phyloP scores from a whole-genome alignment of 2,888 invertebrate species.

The Mythimna lalbum region DNA sequence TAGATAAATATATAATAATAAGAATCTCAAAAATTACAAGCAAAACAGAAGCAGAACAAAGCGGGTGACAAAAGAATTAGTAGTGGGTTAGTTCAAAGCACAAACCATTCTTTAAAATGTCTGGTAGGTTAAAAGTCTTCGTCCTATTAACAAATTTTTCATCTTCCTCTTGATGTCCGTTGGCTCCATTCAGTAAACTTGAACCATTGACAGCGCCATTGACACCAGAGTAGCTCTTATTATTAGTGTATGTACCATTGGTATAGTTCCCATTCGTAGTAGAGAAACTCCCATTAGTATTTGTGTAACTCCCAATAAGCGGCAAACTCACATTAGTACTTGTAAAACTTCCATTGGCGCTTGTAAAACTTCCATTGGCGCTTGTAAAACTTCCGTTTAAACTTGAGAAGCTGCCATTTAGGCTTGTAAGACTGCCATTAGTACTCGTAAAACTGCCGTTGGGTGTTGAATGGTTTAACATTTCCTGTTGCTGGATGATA shows the following conservation, averaged over 20 bases:
- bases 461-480: slow-evolving; percentile 75
- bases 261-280: slow-evolving; percentile 67
- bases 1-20: slow-evolving; percentile 13
- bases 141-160: slow-evolving; percentile 68
- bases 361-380: slow-evolving; percentile 46
- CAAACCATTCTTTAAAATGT: slow-evolving; percentile 87
- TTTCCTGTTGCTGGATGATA: slow-evolving; percentile 95
- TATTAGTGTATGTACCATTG: slow-evolving; percentile 70
- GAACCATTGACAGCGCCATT: slow-evolving; percentile 60
- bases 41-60: slow-evolving; percentile 56
- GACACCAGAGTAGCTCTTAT: slow-evolving; percentile 56
- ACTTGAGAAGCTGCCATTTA: slow-evolving; percentile 49
- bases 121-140: slow-evolving; percentile 76
- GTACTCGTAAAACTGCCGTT: slow-evolving; percentile 54
- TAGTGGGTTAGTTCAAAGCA: slow-evolving; percentile 84
- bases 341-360: slow-evolving; percentile 44
- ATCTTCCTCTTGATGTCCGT: slow-evolving; percentile 76
- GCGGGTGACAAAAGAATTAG: slow-evolving; percentile 72
- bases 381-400: slow-evolving; percentile 49
- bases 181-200: slow-evolving; percentile 66
- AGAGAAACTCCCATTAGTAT: slow-evolving; percentile 65
- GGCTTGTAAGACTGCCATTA: slow-evolving; percentile 55
- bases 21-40: slow-evolving; percentile 41
- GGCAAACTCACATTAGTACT: slow-evolving; percentile 52
- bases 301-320: slow-evolving; percentile 60